Evolutionary conservation across 1,140 invertebrate genomes (phyloP).

Genomic region (Agrypnia vestita): DNA sequence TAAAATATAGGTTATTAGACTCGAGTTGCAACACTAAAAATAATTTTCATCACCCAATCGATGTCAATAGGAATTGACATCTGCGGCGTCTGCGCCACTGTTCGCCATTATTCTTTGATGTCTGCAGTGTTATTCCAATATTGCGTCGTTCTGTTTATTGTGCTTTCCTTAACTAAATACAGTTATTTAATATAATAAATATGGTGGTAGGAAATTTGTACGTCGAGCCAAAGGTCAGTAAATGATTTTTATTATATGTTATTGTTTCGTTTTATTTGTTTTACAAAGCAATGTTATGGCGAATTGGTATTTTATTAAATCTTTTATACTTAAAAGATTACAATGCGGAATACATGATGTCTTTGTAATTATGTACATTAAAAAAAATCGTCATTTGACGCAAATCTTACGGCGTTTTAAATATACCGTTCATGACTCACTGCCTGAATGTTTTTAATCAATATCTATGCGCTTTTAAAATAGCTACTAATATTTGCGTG

Average conservation of each 20-base stretch:
- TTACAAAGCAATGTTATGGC: background rate
- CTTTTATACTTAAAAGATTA: too few species aligned
- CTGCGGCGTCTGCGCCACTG: background rate
- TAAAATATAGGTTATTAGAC: too few species aligned
- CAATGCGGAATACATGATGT: too few species aligned
- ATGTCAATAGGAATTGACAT: conserved; percentile 8
- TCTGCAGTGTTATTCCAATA: background rate
- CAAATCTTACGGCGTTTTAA: background rate
- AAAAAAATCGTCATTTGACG: background rate
- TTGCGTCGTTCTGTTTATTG: conserved; percentile 21
- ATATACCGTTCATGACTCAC: conserved; percentile 1
- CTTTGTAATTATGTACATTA: background rate
- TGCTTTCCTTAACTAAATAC: background rate
- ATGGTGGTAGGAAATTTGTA: background rate
- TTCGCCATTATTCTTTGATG: background rate
- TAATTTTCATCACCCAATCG: conserved; percentile 2
- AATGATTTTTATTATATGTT: background rate
- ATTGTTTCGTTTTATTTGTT: background rate
- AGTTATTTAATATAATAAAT: background rate
- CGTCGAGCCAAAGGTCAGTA: background rate
- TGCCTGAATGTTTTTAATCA: background rate
- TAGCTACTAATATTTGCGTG: background rate
- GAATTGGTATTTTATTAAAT: background rate
- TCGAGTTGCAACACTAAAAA: too few species aligned
- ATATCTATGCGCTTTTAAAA: background rate